Conservation (phyloP, 2,113 vertebrate species). For the Holacanthus passer region DNA sequence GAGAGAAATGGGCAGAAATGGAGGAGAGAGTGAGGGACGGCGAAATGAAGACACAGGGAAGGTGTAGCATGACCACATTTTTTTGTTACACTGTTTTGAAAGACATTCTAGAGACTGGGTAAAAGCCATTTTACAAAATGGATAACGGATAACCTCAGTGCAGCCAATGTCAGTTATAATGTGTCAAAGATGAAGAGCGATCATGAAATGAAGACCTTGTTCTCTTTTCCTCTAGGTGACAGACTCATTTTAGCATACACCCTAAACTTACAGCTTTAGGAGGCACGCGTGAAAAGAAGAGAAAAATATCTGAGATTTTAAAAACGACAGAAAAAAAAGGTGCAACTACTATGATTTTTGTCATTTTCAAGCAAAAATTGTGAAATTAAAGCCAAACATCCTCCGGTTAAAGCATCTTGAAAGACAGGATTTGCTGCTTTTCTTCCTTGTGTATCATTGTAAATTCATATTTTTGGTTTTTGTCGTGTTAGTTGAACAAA, state of each 20-base stretch:
- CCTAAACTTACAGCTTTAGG: not conserved
- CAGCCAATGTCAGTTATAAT: conserved; percentile 12
- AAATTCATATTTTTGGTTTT: not conserved
- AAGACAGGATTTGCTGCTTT: not conserved
- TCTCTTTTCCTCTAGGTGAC: conserved; percentile 40
- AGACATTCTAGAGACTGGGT: conserved; percentile 28
- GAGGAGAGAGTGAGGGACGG: conserved; percentile 61
- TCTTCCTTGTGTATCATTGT: not conserved
- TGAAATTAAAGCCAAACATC: not conserved
- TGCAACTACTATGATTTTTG: not conserved
- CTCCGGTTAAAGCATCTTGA: no score
- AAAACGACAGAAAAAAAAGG: not conserved
- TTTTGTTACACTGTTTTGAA: conserved; percentile 28
- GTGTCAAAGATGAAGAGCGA: conserved; percentile 24
- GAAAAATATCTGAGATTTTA: not conserved
- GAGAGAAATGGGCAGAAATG: conserved; percentile 61
- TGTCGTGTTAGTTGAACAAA: not conserved
- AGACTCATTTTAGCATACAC: conserved; percentile 31
- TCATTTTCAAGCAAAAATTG: not conserved
- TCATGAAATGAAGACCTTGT: conserved; percentile 15
- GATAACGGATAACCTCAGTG: conserved; percentile 22
- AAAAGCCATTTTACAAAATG: conserved; percentile 46
- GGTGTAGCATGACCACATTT: conserved; percentile 50
- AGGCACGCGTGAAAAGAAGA: not conserved
- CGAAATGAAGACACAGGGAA: conserved; percentile 52